A percentile compares a stretch with the other conserved stretches of the same genome.
These are phyloP conservation scores for Crotophaga sulcirostris DNA, from an alignment of 2,113 vertebrate species.

Conservation along the genomic window DNA sequence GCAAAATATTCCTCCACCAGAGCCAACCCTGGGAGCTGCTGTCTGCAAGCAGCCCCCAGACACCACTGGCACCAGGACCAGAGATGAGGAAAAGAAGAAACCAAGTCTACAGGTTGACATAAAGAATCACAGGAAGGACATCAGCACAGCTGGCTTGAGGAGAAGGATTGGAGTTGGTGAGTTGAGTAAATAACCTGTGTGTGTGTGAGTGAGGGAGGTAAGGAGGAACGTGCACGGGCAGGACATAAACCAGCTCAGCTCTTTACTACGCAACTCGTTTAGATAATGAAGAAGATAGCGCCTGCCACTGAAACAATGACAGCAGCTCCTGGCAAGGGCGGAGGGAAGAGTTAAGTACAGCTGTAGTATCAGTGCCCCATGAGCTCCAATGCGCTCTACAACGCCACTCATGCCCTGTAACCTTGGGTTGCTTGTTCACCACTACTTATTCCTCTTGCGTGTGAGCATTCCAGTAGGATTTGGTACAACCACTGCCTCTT, in stretches of 20 bases:
- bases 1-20: neutral
- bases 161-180: neutral
- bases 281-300: neutral
- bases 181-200: neutral
- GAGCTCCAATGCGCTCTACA: neutral
- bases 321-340: neutral
- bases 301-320: neutral
- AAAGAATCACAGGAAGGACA: neutral
- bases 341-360: neutral
- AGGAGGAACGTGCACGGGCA: neutral
- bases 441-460: neutral
- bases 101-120: neutral
- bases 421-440: neutral
- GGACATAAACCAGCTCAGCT: neutral
- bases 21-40: neutral
- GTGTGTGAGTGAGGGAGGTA: neutral
- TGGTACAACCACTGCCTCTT: neutral
- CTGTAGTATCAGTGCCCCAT: neutral
- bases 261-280: neutral
- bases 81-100: neutral
- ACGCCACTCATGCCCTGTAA: rapidly evolving
- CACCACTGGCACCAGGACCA: neutral
- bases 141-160: neutral
- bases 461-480: neutral
- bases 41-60: neutral